These are phyloP conservation scores for Julus scandinavius DNA, from an alignment of 2,888 invertebrate species.

Conservation along the genomic window DNA sequence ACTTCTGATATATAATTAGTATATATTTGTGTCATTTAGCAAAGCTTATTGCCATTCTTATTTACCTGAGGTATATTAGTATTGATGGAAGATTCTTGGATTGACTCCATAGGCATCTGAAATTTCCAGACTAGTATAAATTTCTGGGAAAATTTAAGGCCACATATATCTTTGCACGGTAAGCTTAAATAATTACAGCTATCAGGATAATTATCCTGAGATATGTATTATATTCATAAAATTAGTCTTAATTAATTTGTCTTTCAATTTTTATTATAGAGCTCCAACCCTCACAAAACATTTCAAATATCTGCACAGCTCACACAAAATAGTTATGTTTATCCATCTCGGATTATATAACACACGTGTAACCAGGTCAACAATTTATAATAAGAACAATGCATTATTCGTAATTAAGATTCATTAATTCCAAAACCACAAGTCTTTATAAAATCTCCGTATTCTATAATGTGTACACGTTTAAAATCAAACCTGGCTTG, in stretches of 20 bases:
- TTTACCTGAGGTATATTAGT: slow-evolving; percentile 1
- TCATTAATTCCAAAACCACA: slow-evolving; percentile 7
- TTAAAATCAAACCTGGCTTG: slow-evolving; percentile 39
- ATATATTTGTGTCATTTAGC: background rate
- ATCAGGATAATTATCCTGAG: background rate
- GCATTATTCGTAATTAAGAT: background rate
- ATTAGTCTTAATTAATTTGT: background rate
- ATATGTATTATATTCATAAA: background rate
- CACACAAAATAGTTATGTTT: background rate
- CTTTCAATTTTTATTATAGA: background rate
- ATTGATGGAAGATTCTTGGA: background rate
- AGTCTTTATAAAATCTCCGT: background rate
- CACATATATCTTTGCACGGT: background rate
- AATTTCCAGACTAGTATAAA: background rate
- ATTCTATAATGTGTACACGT: background rate
- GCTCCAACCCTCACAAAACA: background rate
- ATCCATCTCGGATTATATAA: background rate
- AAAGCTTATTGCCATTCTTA: background rate
- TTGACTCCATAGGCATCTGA: background rate
- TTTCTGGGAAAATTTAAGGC: background rate
- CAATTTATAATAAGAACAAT: background rate
- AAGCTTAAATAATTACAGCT: background rate
- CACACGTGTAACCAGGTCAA: background rate
- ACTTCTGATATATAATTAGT: background rate
- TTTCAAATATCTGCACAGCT: background rate